phyloP scores from a whole-genome alignment of 2,888 invertebrate genomes.

The Dolichomitus sp. region DNA sequence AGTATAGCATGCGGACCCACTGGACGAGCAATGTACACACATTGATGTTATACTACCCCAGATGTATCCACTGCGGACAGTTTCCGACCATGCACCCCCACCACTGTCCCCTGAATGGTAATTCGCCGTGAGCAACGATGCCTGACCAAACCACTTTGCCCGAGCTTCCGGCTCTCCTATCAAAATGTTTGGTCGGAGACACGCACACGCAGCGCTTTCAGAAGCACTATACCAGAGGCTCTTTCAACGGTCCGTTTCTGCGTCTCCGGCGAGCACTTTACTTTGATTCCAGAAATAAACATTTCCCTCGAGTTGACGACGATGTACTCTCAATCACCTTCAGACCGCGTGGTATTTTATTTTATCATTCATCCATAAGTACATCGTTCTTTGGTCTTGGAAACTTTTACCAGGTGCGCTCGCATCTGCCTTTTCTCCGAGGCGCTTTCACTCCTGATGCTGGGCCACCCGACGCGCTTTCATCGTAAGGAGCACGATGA shows the following conservation, averaged over 20 bases:
- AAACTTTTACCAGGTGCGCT: background rate
- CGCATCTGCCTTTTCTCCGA: background rate
- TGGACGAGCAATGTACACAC: constrained; percentile 39
- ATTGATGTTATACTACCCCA: constrained; percentile 41
- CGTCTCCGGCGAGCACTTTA: constrained; percentile 1
- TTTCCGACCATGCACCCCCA: background rate
- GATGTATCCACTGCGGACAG: constrained; percentile 11
- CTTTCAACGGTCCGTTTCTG: background rate
- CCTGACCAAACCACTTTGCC: constrained; percentile 62
- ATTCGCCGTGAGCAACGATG: constrained; percentile 57
- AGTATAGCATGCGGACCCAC: constrained; percentile 25
- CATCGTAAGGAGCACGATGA: constrained; percentile 59
- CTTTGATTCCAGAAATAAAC: constrained; percentile 51
- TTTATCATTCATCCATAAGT: constrained; percentile 1
- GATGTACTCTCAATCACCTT: constrained; percentile 1
- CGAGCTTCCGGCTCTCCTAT: constrained; percentile 48
- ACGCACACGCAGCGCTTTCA: constrained; percentile 20
- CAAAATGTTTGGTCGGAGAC: constrained; percentile 53
- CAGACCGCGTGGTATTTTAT: constrained; percentile 20
- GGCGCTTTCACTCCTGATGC: constrained; percentile 46
- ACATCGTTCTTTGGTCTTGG: constrained; percentile 7
- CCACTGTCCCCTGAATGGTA: constrained; percentile 46
- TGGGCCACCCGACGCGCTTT: constrained; percentile 47
- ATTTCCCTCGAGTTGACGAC: constrained; percentile 19
- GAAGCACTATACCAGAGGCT: constrained; percentile 39